Conservation (phyloP, 1,140 invertebrate species). For the Rhyzopertha dominica region DNA sequence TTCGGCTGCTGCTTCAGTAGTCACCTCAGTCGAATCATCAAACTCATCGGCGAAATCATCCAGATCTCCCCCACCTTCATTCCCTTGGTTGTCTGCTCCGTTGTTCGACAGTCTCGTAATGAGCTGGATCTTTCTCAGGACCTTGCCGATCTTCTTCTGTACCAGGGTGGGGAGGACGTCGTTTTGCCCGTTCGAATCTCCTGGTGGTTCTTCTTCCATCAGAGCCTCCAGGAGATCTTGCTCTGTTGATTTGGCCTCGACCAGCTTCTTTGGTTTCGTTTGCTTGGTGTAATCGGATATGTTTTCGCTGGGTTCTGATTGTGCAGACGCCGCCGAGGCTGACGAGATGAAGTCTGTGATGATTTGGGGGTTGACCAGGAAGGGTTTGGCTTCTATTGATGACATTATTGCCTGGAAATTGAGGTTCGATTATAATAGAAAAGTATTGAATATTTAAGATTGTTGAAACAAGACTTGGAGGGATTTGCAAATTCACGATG, state of each 20-base stretch:
- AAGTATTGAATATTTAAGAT: too few species aligned
- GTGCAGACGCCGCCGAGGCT: slow-evolving; percentile 3
- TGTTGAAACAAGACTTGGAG: too few species aligned
- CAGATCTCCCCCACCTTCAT: too few species aligned
- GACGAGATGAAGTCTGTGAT: slow-evolving; percentile 15
- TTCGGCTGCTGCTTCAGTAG: slow-evolving; percentile 6
- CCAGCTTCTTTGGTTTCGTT: slow-evolving; percentile 14
- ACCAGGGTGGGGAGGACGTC: slow-evolving; percentile 23
- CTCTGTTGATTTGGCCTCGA: slow-evolving; percentile 13
- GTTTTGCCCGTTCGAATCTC: slow-evolving; percentile 16
- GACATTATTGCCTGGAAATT: too few species aligned
- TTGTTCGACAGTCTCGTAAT: not conserved
- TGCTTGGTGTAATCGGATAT: slow-evolving; percentile 19
- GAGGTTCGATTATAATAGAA: too few species aligned
- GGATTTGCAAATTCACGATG: too few species aligned
- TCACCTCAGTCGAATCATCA: not conserved
- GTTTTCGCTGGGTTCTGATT: slow-evolving; percentile 7
- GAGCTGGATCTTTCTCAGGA: slow-evolving; percentile 10
- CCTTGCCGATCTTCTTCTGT: slow-evolving; percentile 21
- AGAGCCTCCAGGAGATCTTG: not conserved
- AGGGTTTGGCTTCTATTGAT: too few species aligned
- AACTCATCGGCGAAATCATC: too few species aligned
- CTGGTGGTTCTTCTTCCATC: slow-evolving; percentile 1
- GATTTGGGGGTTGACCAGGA: slow-evolving; percentile 8
- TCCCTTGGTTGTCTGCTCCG: too few species aligned